Evolutionary conservation across 2,113 vertebrate species (phyloP), one percentile per base, ranked within the genome.

Genomic region (Trichomycterus rosablanca): DNA sequence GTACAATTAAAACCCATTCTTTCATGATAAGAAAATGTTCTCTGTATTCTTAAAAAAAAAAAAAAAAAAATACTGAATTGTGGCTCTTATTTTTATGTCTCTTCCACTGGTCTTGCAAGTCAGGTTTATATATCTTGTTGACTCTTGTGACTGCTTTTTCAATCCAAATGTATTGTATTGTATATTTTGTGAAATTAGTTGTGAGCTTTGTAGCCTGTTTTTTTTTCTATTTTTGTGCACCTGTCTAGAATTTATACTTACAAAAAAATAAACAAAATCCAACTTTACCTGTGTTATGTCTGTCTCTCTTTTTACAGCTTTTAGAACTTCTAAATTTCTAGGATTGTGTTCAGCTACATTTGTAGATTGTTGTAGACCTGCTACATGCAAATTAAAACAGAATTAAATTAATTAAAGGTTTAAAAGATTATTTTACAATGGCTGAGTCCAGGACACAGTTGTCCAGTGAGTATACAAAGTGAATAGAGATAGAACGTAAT

Each of bases 141-240:
- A 51, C 70, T 51, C 59, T 78, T 77, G 49, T 76, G 71, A 78
- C 67, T 77, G 76, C 71, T 81, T 78, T 60, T 61, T 63, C 74
- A 64, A 73, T 63, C 75, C 69, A 76, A 59, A 76, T 81, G 9
- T 35, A 12, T 11, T 35, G 78, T 80, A 71, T 79, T 88, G 86
- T 87, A 87, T 81, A 87, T 86, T 84, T 87, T 86, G 86, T 87
- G 81, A 68, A 82, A 83, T 66, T 77, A 83, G 75, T 81, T 84
- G 80, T 85, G 81, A 82, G 62, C 59, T 81, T 72, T 79, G 77
- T 86, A 82, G 76, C 64, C 78, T 86, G 76, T 80, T 83, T n/a
- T n/a, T n/a, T 86, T 81, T 75, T 63, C 78, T 86, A 76, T 80
- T 78, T 63, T 58, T 78, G 80, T 84, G 67, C 63, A 77, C 61